Base-by-base conservation (phyloP, 2,888 invertebrate species). In the Troides helena region DNA sequence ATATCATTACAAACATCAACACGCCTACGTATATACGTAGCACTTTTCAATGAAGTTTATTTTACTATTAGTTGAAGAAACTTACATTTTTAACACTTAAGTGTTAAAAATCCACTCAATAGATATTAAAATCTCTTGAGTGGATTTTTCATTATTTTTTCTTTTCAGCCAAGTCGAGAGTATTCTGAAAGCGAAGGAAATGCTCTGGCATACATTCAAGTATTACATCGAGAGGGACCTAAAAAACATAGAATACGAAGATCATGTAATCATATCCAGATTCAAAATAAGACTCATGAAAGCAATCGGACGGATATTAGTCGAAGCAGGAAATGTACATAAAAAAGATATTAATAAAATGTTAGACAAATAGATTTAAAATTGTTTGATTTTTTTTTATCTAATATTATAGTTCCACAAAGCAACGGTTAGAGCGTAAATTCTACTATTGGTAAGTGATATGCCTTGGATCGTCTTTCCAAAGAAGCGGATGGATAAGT, bases 141-240 rank as follows among this genome's bases (percentile, higher is more conserved):
- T 39, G 7, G 39, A 25, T 58, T 5, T 36, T 17, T 60, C 7
- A 61, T 61, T 7, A 39, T 12, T 21, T 12, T 61, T 62, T 62
- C 25, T 25, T 93, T 92, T 62, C 87, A 95, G 95, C 50, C 89
- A 94, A 83, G 94, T 93, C 0, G 79, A 87, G 4, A 58, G 75
- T 7, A 78, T 94, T 7, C 67, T 93, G 0, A 81, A 87, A 73
- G 83, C 92, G 0, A 85, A 93, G 23, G 86, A 92, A 73, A 87
- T 93, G 81, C 78, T 94, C 3, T 93, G 93, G 92, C 80, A 77
- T 6, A 84, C 93, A 1, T 83, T 93, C 12, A 77, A 92, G 5
- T 94, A 93, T 73, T 88, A 92, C 74, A 84, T 94, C 23, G 86
- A 92, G 60, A 85, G 92, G 43, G 85, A 93, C 65, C 30, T 84